These are phyloP conservation scores for Zophobas atratus DNA, from an alignment of 1,140 invertebrate species.

Conservation along the genomic window DNA sequence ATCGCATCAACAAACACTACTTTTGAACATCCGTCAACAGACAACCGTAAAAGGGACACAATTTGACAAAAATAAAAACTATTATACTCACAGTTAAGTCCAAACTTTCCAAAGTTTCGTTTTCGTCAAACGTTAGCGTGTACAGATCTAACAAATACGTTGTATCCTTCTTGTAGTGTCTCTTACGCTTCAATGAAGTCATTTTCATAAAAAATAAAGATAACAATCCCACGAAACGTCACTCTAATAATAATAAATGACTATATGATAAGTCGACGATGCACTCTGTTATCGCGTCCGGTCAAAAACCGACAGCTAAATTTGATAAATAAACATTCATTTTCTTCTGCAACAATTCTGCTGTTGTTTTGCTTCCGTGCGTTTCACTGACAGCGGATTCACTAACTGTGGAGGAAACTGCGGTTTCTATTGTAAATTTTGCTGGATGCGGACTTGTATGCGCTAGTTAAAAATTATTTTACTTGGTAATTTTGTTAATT, in stretches of 20 bases:
- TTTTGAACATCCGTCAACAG: no score
- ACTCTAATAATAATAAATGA: background rate
- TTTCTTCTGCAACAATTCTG: constrained; percentile 17
- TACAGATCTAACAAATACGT: constrained; percentile 87
- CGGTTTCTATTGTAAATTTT: constrained; percentile 43
- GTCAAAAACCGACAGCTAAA: constrained; percentile 7
- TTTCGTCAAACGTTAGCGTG: constrained; percentile 86
- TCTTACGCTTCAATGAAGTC: constrained; percentile 68
- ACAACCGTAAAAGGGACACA: no score
- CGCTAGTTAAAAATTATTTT: constrained; percentile 14
- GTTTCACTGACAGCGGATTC: constrained; percentile 38
- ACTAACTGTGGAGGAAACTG: constrained; percentile 41
- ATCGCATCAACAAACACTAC: no score
- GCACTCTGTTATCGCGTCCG: constrained; percentile 24
- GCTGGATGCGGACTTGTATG: constrained; percentile 19
- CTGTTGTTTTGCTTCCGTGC: constrained; percentile 5
- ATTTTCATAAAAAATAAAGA: constrained; percentile 50
- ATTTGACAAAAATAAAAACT: constrained; percentile 12
- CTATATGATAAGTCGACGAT: constrained; percentile 12
- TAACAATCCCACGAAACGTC: constrained; percentile 28
- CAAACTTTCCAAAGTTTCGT: constrained; percentile 78
- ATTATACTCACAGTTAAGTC: constrained; percentile 63
- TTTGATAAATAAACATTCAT: constrained; percentile 16
- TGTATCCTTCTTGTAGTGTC: constrained; percentile 90
- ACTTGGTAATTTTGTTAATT: constrained; percentile 14